Percentiles rank a stretch among this genome's conserved stretches.
These are phyloP conservation scores for Rhynchonycteris naso DNA, from an alignment of 2,797 vertebrate species.

Conservation along the genomic window DNA sequence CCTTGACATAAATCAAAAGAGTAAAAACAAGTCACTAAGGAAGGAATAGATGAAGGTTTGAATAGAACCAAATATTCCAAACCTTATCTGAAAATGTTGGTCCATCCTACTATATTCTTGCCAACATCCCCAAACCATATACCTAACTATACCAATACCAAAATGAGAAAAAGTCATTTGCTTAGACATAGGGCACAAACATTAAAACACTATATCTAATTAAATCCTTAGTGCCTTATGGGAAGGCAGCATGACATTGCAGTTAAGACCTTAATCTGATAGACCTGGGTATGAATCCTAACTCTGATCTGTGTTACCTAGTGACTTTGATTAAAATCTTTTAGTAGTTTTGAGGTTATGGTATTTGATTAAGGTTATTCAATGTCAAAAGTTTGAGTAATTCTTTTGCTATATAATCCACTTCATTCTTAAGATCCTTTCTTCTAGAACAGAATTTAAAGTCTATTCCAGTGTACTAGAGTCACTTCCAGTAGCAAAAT, in stretches of 20 bases:
- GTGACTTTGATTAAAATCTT: not conserved
- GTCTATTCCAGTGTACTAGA: not conserved
- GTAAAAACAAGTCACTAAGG: conserved; percentile 46
- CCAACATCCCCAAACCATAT: not conserved
- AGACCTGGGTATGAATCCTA: not conserved
- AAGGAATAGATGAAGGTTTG: not conserved
- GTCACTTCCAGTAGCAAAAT: not conserved
- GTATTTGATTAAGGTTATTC: not conserved
- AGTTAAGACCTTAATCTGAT: not conserved
- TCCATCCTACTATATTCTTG: not conserved
- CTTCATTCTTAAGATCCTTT: not conserved
- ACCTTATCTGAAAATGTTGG: not conserved
- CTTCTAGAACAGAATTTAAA: not conserved
- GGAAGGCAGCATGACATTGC: not conserved
- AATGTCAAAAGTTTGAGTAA: not conserved
- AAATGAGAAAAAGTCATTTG: not conserved
- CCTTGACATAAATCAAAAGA: conserved; percentile 31
- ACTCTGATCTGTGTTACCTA: not conserved
- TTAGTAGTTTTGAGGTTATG: not conserved
- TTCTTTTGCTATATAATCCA: not conserved
- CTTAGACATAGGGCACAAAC: not conserved
- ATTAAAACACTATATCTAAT: conserved; percentile 18
- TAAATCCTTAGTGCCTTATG: not conserved
- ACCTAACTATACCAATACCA: not conserved
- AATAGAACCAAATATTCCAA: not conserved